Evolutionary conservation across 1,140 invertebrate species (phyloP).

Genomic region (Dolichoris vasculosae): DNA sequence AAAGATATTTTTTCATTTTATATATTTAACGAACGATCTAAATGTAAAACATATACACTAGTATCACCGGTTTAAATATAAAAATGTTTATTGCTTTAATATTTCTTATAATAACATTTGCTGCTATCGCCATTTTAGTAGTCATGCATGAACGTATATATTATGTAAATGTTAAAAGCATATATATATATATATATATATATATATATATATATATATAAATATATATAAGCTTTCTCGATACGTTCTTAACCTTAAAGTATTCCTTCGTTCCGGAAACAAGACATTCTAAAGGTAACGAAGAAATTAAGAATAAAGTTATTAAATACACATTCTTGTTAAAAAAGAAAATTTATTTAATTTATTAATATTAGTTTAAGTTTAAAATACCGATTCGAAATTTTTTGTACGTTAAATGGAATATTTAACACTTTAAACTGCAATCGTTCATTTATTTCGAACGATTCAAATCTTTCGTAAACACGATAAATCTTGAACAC

Average conservation of each 20-base stretch:
- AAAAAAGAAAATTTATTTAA: background rate
- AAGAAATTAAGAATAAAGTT: background rate
- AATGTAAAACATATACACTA: conserved; percentile 29
- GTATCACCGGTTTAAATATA: conserved; percentile 34
- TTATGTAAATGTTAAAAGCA: conserved; percentile 43
- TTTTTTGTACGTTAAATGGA: background rate
- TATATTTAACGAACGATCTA: conserved; percentile 42
- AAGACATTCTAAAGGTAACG: background rate
- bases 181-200: background rate
- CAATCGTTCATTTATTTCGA: background rate
- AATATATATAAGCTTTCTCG: background rate
- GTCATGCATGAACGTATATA: conserved; percentile 43
- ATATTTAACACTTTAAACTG: background rate
- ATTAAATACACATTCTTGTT: background rate
- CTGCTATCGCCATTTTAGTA: conserved; percentile 21
- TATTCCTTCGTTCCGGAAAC: background rate
- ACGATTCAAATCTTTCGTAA: background rate
- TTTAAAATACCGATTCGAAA: too few relatives aligned
- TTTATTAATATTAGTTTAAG: too few relatives aligned
- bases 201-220: background rate
- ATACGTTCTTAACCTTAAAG: background rate
- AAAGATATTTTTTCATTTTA: conserved; percentile 40
- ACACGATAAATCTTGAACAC: background rate
- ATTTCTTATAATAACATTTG: conserved; percentile 42
- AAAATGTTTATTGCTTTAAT: conserved; percentile 48